phyloP scores from a whole-genome alignment of 1,140 invertebrate genomes.

The Drosophila prosaltans region DNA sequence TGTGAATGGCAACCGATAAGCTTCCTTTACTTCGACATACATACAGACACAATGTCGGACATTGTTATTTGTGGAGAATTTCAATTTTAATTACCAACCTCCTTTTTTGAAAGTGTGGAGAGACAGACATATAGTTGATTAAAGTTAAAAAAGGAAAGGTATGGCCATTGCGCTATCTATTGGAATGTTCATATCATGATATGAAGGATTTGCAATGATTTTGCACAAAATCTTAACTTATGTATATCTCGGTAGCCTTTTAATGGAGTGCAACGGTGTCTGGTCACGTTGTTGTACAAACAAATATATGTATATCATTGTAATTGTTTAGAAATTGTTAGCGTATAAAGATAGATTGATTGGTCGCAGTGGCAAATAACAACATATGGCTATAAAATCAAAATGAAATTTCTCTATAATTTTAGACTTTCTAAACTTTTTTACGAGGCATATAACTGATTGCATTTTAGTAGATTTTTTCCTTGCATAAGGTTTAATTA shows the following conservation, averaged over 20 bases:
- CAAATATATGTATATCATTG: too few relatives aligned
- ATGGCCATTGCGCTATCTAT: not conserved
- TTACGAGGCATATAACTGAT: too few relatives aligned
- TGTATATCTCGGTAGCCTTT: not conserved
- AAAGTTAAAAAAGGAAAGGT: slow-evolving; percentile 4
- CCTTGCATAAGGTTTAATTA: too few relatives aligned
- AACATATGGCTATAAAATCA: too few relatives aligned
- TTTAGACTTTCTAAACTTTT: too few relatives aligned
- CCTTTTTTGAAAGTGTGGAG: slow-evolving; percentile 56
- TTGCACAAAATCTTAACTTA: slow-evolving; percentile 11
- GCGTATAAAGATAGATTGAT: not conserved
- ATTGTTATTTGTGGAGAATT: slow-evolving; percentile 52
- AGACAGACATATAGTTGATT: slow-evolving; percentile 3
- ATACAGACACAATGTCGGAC: slow-evolving; percentile 17
- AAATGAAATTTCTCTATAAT: too few relatives aligned
- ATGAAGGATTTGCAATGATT: slow-evolving; percentile 61
- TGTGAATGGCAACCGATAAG: slow-evolving; percentile 46
- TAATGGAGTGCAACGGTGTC: not conserved
- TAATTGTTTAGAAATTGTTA: not conserved
- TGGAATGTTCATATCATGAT: not conserved
- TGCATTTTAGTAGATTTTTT: too few relatives aligned
- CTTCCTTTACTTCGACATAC: slow-evolving; percentile 26
- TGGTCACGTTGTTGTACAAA: not conserved
- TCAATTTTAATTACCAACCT: slow-evolving; percentile 69
- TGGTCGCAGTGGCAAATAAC: slow-evolving; percentile 1